phyloP scores from a whole-genome alignment of 1,140 invertebrate species.

The Drosophila mauritiana region DNA sequence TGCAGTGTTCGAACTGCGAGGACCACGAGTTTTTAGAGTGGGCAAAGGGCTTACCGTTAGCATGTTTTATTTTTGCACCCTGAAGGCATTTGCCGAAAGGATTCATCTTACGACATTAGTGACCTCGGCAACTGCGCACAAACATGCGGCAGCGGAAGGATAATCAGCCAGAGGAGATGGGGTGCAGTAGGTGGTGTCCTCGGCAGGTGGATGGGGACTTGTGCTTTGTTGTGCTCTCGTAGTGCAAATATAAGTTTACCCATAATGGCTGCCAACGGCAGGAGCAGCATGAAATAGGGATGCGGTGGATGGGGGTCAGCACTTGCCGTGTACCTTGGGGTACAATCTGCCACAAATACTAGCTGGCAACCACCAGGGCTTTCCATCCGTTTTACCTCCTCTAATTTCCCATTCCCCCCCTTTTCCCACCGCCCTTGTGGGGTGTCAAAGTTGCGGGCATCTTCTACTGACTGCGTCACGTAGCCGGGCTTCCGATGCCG shows the following conservation, averaged over 20 bases:
- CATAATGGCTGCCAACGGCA: constrained; percentile 77
- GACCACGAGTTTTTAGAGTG: neutral
- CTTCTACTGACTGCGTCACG: constrained; percentile 67
- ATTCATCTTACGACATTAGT: constrained; percentile 84
- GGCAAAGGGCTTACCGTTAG: constrained; percentile 21
- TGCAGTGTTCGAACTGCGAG: constrained; percentile 2
- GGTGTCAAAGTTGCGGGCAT: constrained; percentile 77
- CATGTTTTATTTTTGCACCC: constrained; percentile 84
- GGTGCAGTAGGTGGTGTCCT: constrained; percentile 6
- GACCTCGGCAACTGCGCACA: constrained; percentile 81
- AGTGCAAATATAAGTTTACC: constrained; percentile 80
- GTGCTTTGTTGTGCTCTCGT: constrained; percentile 74
- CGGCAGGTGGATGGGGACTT: neutral
- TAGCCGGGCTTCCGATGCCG: constrained; percentile 48
- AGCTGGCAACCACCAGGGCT: constrained; percentile 38
- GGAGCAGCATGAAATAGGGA: constrained; percentile 10
- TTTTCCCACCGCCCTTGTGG: constrained; percentile 14
- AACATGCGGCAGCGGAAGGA: constrained; percentile 62
- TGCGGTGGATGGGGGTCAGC: constrained; percentile 14
- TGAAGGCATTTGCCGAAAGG: constrained; percentile 81
- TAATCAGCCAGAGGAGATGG: constrained; percentile 23
- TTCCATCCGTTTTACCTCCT: neutral
- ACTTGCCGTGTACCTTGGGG: constrained; percentile 69
- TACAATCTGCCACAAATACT: constrained; percentile 80
- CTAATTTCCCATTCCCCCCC: neutral